phyloP scores from a whole-genome alignment of 2,888 invertebrate genomes.

The Drosophila lacicola region DNA sequence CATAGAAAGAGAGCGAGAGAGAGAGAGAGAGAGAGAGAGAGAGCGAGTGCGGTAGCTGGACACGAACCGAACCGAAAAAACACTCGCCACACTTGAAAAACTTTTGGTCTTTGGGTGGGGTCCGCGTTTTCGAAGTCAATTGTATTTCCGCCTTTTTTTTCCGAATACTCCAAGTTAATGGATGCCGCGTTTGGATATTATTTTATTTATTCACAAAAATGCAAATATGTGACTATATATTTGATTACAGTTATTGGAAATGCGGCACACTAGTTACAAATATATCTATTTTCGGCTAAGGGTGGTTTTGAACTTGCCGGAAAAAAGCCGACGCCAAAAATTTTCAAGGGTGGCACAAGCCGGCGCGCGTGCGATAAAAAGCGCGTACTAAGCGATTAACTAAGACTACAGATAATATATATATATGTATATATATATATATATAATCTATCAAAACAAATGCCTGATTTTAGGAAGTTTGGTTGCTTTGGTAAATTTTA shows the following conservation, averaged over 20 bases:
- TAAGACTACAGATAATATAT: not conserved
- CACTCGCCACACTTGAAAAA: constrained; percentile 68
- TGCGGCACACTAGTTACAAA: constrained; percentile 19
- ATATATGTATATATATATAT: not conserved
- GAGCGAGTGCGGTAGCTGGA: constrained; percentile 7
- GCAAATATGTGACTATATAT: constrained; percentile 4
- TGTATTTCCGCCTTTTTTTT: constrained; percentile 31
- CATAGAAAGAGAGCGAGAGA: not conserved
- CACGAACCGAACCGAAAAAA: constrained; percentile 34
- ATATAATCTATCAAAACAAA: not conserved
- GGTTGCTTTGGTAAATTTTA: not conserved
- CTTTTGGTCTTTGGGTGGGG: constrained; percentile 71
- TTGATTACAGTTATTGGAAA: constrained; percentile 54
- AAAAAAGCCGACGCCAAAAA: constrained; percentile 50
- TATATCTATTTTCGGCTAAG: constrained; percentile 35
- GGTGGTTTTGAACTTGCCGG: constrained; percentile 57
- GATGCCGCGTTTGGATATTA: constrained; percentile 4
- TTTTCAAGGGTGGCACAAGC: constrained; percentile 66
- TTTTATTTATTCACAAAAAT: constrained; percentile 8
- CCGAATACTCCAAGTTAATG: constrained; percentile 5
- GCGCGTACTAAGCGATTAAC: not conserved
- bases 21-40: not conserved
- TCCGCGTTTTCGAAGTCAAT: constrained; percentile 33
- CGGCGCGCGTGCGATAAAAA: constrained; percentile 38
- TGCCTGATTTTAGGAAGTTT: not conserved